These are phyloP conservation scores for Aphidius gifuensis DNA, from an alignment of 1,140 invertebrate species.

Conservation along the genomic window DNA sequence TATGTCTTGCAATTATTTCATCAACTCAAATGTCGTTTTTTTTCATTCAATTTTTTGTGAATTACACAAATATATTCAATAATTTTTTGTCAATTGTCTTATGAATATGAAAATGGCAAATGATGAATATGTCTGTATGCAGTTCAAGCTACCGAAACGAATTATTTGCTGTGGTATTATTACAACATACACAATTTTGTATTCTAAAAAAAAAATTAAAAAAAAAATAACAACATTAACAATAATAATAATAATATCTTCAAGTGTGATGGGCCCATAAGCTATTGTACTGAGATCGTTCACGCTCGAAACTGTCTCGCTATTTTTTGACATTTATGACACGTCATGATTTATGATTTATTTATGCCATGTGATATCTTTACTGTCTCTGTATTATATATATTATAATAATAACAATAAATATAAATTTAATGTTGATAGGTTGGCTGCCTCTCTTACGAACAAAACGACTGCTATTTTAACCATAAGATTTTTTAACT, in stretches of 20 bases:
- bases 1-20: too few species aligned
- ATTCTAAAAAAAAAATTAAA: background rate
- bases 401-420: conserved; percentile 34
- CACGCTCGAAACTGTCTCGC: conserved; percentile 41
- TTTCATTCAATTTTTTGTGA: too few species aligned
- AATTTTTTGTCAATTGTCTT: too few species aligned
- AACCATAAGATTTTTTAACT: conserved; percentile 39
- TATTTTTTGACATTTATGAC: conserved; percentile 46
- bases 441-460: conserved; percentile 42
- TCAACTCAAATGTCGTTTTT: too few species aligned
- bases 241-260: background rate
- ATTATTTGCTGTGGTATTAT: too few species aligned
- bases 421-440: conserved; percentile 19
- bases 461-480: conserved; percentile 43
- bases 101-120: too few species aligned
- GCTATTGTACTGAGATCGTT: conserved; percentile 11
- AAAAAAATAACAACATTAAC: background rate
- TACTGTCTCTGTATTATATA: conserved; percentile 31
- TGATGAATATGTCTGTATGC: too few species aligned
- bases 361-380: conserved; percentile 44
- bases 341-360: conserved; percentile 51
- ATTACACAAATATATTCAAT: too few species aligned
- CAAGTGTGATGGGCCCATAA: background rate
- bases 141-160: too few species aligned
- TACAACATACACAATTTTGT: too few species aligned